Base-by-base conservation (phyloP, 2,797 vertebrate genomes). In the Diglossa cyanea region DNA sequence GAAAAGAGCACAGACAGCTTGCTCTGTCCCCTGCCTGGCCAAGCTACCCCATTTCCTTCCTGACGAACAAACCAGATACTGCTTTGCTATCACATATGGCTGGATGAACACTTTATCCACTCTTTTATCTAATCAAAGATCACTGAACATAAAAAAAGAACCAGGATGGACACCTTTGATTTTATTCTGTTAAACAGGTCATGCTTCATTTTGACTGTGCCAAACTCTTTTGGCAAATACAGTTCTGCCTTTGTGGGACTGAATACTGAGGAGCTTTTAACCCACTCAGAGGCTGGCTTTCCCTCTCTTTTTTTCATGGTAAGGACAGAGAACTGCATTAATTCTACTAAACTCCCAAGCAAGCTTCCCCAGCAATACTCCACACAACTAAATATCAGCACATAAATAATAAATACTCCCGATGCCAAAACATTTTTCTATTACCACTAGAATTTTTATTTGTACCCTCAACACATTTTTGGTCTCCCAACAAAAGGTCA, bases 71-170 rank as follows among this genome's bases (percentile, higher is more conserved):
- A 33, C 13, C 23, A 35, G 35, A 28, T 0, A 15, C 30, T 71
- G 26, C 24, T 48, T 17, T 66, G 33, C 40, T 48, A n/a, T 39
- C 0, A 0, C 23, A 31, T 12, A 66, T 0, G 0, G 40, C 6
- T 62, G 31, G 20, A 86, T 24, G 35, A 83, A 63, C 45, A 48
- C 17, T 37, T 62, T 24, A 39, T 23, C 19, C 19, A 23, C 40
- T 42, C 21, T 39, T 30, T 50, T 23, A 79, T 25, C 55, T 44
- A 30, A 28, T 20, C 57, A 51, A 79, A 73, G 25, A 73, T 17
- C 24, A 18, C 42, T 28, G 25, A 33, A 35, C n/a, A 8, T 12
- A 25, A 28, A 31, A 30, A 40, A 20, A 7, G 5, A 37, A 68
- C 2, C 47, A 67, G 40, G 82, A 75, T 2, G 8, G 39, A 50